Percentiles rank a stretch among this genome's conserved stretches.
Evolutionary conservation across 2,888 invertebrate species (phyloP).

Genomic region (Drosophila helvetica): DNA sequence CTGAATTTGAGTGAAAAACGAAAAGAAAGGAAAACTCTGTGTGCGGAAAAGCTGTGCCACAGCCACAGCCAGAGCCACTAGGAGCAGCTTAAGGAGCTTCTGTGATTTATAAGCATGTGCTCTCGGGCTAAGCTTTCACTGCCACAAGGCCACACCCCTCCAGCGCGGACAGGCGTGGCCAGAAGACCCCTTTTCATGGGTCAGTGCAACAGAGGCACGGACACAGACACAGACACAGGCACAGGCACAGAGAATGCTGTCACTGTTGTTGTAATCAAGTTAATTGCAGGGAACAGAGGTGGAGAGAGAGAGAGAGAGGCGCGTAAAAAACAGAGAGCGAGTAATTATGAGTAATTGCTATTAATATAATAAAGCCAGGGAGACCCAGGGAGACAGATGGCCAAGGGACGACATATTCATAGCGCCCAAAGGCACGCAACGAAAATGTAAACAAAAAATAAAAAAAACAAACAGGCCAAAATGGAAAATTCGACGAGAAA

Average conservation of each 20-base stretch:
- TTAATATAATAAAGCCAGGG: constrained; percentile 71
- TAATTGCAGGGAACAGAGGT: constrained; percentile 60
- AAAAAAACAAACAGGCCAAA: neutral
- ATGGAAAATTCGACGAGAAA: neutral
- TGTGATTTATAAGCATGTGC: constrained; percentile 48
- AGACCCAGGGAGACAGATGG: constrained; percentile 32
- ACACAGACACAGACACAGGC: constrained; percentile 1
- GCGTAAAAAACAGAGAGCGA: constrained; percentile 47
- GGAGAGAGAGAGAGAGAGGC: constrained; percentile 1
- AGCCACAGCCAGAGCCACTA: neutral
- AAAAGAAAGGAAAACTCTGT: constrained; percentile 36
- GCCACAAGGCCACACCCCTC: neutral
- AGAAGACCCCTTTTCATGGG: constrained; percentile 37
- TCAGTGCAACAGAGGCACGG: constrained; percentile 16
- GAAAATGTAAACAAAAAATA: constrained; percentile 51
- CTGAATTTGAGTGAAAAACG: constrained; percentile 72
- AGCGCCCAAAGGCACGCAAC: constrained; percentile 72
- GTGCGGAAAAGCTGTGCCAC: neutral
- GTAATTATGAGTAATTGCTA: constrained; percentile 76
- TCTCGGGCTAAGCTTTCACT: constrained; percentile 23
- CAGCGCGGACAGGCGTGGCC: neutral
- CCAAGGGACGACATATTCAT: constrained; percentile 56
- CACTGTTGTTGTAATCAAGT: constrained; percentile 69
- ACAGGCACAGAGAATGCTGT: constrained; percentile 26
- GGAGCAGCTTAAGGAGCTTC: constrained; percentile 48